Base-by-base conservation (phyloP, 2,888 invertebrate genomes). In the Chymomyza caudatula region DNA sequence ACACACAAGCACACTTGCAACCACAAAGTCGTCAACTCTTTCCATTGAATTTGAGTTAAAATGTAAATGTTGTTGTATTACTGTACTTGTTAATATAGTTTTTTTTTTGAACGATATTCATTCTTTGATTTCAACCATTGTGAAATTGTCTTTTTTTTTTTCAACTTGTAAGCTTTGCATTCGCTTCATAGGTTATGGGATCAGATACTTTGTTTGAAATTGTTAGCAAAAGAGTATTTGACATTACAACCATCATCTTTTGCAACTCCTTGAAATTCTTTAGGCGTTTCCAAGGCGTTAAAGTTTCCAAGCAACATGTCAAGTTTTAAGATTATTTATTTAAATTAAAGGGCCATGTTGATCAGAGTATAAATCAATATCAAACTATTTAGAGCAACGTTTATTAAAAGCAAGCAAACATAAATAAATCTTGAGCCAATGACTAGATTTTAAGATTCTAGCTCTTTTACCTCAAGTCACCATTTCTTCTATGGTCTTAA, bases 11-110 rank as follows among this genome's bases (percentile, higher is more conserved):
- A 54, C 43, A 58, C 53, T 63, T 55, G 67, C 54, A 54, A 67
- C 68, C 65, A 62, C 19, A 52, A 65, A 56, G 29, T 37, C 29
- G 29, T 11, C 29, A 37, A 37, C 29, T 37, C 29, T 73, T 73
- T 74, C 67, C 72, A 83, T 68, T 79, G 70, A 70, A 60, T 74
- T 74, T 62, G 64, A 70, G 62, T 66, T 68, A 44, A 57, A 70
- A 85, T 83, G 84, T 78, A 78, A 80, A 85, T 83, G 81, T 71
- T 85, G 80, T 74, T 66, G 64, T 65, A 69, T 83, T 60, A 11
- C 11, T 37, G 8, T 37, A 11, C 29, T 11, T 37, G 29, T 25
- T 25, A 25, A 4, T 25, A 4, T 25, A 4, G 25, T 37, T 37
- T 37, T 25, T 25, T 25, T 25, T 25, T 11, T 37, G 8, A 11